These are phyloP conservation scores for Theropithecus gelada DNA, from an alignment of 2,113 vertebrate species.

Conservation along the genomic window DNA sequence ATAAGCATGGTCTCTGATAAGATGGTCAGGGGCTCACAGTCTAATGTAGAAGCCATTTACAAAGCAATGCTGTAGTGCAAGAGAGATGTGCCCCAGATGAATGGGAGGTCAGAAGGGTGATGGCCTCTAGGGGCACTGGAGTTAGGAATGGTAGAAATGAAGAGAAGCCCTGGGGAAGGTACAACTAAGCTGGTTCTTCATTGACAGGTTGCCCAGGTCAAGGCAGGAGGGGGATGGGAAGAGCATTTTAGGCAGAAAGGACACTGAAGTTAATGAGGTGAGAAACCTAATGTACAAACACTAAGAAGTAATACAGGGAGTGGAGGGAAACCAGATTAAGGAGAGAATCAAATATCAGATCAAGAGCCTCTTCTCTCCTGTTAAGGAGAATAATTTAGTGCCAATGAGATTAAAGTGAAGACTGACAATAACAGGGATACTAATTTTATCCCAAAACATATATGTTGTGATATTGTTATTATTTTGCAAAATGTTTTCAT, in stretches of 20 bases:
- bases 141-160: not conserved
- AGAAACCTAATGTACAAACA: not conserved
- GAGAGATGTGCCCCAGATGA: not conserved
- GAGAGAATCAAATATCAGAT: not conserved
- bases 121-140: not conserved
- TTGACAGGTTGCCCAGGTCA: not conserved
- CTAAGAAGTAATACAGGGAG: not conserved
- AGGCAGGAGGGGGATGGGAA: not conserved
- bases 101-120: no score
- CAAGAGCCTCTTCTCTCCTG: not conserved
- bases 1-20: not conserved
- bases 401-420: not conserved
- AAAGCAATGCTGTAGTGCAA: not conserved
- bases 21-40: not conserved
- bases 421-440: not conserved
- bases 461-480: not conserved
- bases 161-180: not conserved
- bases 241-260: not conserved
- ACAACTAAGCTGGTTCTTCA: not conserved
- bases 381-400: not conserved
- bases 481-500: not conserved
- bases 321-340: not conserved
- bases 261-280: not conserved
- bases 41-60: not conserved
- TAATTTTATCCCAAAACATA: not conserved